phyloP scores from a whole-genome alignment of 2,113 vertebrate genomes.

The Amphiprion ocellaris region DNA sequence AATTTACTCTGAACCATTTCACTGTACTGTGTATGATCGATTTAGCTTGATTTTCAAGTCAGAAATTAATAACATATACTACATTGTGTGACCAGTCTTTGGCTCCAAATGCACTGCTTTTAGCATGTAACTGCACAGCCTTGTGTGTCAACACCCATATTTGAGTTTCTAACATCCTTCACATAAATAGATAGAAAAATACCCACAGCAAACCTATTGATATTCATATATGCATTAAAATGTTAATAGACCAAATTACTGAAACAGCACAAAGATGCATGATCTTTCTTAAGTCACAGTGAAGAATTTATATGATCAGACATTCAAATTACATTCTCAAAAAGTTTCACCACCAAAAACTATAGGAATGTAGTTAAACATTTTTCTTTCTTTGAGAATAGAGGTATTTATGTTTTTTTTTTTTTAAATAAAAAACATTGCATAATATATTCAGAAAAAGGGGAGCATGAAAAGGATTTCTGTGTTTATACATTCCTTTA shows the following conservation, averaged over 20 bases:
- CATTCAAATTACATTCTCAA: constrained; percentile 22
- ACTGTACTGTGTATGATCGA: background rate
- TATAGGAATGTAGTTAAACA: background rate
- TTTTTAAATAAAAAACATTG: background rate
- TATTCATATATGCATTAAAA: constrained; percentile 69
- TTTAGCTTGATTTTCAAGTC: background rate
- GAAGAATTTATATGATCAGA: constrained; percentile 22
- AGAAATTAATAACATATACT: background rate
- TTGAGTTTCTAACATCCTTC: constrained; percentile 40
- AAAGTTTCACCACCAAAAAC: constrained; percentile 17
- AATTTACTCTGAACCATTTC: background rate
- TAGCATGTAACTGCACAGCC: constrained; percentile 2
- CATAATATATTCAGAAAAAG: background rate
- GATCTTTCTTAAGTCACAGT: constrained; percentile 30
- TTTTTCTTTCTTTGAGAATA: too few relatives aligned
- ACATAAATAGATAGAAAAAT: constrained; percentile 35
- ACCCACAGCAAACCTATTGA: constrained; percentile 40
- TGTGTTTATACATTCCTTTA: background rate
- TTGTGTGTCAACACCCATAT: constrained; percentile 34
- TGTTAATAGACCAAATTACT: constrained; percentile 53
- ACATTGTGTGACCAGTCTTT: constrained; percentile 3
- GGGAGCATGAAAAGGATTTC: background rate
- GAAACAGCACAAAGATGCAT: constrained; percentile 36
- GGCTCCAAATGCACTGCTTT: background rate
- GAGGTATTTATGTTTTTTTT: too few relatives aligned